Evolutionary conservation across 2,797 vertebrate genomes (phyloP).

Genomic region (Aselliscus stoliczkanus): DNA sequence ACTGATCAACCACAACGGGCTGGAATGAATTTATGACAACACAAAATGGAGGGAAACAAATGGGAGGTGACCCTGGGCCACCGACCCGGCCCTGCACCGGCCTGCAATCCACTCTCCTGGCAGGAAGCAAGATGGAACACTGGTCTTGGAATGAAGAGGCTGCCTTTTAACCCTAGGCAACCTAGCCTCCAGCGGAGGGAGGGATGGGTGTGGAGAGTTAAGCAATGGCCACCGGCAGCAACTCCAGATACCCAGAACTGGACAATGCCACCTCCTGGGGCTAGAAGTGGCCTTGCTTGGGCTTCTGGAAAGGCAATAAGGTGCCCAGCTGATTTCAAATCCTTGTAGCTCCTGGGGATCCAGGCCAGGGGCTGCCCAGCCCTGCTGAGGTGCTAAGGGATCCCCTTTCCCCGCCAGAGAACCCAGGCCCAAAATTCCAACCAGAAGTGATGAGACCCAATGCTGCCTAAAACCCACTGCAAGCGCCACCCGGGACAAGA

Average conservation of each 20-base stretch:
- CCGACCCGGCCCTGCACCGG: conserved; percentile 83
- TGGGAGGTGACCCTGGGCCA: conserved; percentile 88
- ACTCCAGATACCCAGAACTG: not conserved
- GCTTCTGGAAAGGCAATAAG: not conserved
- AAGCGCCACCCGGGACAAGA: conserved; percentile 83
- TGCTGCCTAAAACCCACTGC: conserved; percentile 80
- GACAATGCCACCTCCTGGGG: conserved; percentile 37
- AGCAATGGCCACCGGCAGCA: not conserved
- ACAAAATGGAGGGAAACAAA: conserved; percentile 91
- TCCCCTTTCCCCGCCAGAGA: conserved; percentile 53
- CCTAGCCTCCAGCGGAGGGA: conserved; percentile 74
- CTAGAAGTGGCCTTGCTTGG: not conserved
- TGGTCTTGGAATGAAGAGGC: conserved; percentile 86
- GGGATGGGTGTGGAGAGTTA: not conserved
- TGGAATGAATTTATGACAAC: conserved; percentile 94
- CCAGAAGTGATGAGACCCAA: conserved; percentile 80
- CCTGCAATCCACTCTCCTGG: conserved; percentile 87
- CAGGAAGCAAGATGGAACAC: conserved; percentile 87
- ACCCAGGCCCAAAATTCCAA: conserved; percentile 74
- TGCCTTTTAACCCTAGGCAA: conserved; percentile 82
- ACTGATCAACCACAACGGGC: conserved; percentile 88
- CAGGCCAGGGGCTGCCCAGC: not conserved
- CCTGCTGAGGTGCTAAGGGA: not conserved
- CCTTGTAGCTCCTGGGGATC: not conserved
- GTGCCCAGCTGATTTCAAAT: not conserved